A percentile compares a stretch with the other conserved stretches of the same genome.
Conservation (phyloP, 2,797 vertebrate genomes). For the Micrastur ruficollis region DNA sequence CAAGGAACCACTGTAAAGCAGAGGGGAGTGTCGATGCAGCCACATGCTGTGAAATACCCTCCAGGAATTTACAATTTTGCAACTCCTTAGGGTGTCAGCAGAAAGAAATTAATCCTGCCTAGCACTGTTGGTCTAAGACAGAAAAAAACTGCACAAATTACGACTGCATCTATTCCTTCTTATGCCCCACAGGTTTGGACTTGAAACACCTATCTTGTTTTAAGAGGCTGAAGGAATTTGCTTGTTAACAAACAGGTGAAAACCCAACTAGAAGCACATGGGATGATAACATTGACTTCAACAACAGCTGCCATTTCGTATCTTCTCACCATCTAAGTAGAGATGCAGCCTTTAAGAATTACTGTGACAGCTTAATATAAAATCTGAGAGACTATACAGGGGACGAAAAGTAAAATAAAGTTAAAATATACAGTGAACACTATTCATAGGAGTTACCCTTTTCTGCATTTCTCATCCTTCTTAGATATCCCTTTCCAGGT, state of each 20-base stretch:
- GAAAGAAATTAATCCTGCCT: not conserved
- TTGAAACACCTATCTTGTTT: not conserved
- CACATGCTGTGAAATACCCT: not conserved
- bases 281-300: not conserved
- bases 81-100: not conserved
- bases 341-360: not conserved
- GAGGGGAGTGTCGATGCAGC: not conserved
- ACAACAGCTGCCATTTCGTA: not conserved
- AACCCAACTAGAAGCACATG: not conserved
- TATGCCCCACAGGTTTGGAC: not conserved
- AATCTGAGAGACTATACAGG: not conserved
- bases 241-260: not conserved
- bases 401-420: not conserved
- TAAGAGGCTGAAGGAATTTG: not conserved
- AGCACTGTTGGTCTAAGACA: not conserved
- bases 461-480: not conserved
- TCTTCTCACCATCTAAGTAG: not conserved
- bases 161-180: not conserved
- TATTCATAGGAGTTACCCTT: not conserved
- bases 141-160: not conserved
- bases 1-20: not conserved
- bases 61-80: not conserved
- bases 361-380: not conserved
- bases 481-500: not conserved
- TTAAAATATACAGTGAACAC: not conserved